Evolutionary conservation across 2,888 invertebrate genomes (phyloP).

Genomic region (Drosophila parthenogenetica): DNA sequence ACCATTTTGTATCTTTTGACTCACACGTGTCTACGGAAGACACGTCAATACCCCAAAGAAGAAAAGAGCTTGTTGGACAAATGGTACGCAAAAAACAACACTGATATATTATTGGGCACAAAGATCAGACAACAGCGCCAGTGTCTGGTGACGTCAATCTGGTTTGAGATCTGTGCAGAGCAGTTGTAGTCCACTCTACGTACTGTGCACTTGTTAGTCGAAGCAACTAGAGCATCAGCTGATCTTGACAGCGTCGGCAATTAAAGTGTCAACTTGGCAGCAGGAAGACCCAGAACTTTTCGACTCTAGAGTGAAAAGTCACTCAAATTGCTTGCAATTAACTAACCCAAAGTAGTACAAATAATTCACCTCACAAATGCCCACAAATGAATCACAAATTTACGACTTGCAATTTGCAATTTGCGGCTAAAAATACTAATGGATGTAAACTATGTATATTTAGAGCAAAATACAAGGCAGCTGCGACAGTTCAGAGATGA

Average conservation of each 20-base stretch:
- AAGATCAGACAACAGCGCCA: conserved; percentile 32
- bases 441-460: background rate
- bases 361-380: conserved; percentile 32
- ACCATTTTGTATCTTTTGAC: conserved; percentile 25
- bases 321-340: conserved; percentile 30
- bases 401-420: conserved; percentile 50
- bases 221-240: conserved; percentile 61
- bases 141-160: conserved; percentile 57
- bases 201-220: conserved; percentile 9
- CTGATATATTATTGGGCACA: conserved; percentile 33
- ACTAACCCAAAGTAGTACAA: conserved; percentile 37
- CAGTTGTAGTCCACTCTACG: background rate
- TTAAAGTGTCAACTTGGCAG: conserved; percentile 63
- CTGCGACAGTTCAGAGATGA: conserved; percentile 10
- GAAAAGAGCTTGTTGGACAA: conserved; percentile 7
- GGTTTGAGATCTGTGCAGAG: conserved; percentile 17
- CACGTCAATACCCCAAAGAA: conserved; percentile 9
- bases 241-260: conserved; percentile 72
- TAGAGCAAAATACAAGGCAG: conserved; percentile 4
- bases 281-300: conserved; percentile 11
- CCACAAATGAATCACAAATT: conserved; percentile 58
- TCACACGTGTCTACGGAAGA: conserved; percentile 41
- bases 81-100: background rate
- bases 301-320: conserved; percentile 7
- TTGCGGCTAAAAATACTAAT: conserved; percentile 51